phyloP scores from a whole-genome alignment of 2,797 vertebrate genomes.

The Phataginus tetradactyla region DNA sequence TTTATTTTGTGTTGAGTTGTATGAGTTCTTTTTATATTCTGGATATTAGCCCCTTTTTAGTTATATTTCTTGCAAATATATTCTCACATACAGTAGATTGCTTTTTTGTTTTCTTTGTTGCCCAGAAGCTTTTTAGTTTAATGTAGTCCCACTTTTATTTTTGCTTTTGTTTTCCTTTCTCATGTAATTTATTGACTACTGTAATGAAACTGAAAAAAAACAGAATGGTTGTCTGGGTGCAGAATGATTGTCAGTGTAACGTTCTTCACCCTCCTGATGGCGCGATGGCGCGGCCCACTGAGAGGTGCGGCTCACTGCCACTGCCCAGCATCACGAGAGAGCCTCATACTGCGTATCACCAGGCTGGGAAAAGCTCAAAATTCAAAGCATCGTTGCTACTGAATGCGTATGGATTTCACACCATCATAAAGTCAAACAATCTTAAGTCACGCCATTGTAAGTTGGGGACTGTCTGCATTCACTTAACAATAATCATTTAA shows the following conservation, averaged over 20 bases:
- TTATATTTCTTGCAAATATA: no score
- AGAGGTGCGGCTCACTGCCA: neutral
- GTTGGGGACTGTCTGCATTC: neutral
- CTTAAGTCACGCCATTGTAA: neutral
- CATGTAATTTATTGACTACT: neutral
- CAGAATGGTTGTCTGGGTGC: neutral
- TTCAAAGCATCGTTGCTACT: neutral
- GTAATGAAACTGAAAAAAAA: neutral
- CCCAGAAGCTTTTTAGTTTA: no score
- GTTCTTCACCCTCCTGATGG: neutral
- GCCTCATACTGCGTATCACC: neutral
- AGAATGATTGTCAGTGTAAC: neutral
- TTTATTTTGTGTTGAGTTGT: no score
- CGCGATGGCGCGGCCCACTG: neutral
- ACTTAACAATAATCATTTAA: conserved; percentile 9
- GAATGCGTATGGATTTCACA: neutral
- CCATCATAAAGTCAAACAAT: neutral
- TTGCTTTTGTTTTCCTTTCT: neutral
- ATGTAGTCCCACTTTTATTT: no score
- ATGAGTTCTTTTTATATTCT: no score
- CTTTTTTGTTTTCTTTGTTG: no score
- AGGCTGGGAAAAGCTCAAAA: neutral
- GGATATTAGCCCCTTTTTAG: no score
- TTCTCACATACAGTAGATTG: no score
- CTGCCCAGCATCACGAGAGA: neutral